Base-by-base conservation (phyloP, 2,888 invertebrate species). In the Chrysolina oricalcia region DNA sequence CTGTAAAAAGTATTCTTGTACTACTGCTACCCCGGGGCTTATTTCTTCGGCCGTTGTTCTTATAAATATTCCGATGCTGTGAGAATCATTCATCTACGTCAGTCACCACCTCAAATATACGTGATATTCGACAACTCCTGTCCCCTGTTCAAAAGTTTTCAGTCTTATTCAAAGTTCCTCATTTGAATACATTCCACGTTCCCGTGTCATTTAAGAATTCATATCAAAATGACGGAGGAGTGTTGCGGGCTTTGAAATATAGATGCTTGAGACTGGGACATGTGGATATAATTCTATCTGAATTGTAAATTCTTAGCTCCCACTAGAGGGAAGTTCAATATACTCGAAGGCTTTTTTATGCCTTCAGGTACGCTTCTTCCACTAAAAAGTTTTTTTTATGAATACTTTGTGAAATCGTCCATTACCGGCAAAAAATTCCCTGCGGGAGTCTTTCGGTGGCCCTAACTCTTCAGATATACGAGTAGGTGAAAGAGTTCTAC, bases 111-210 rank as follows among this genome's bases (percentile, higher is more conserved):
- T 35, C 35, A 35, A 35, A 35, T 35, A 35, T 35, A 35, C 35
- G 35, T 35, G 35, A 8, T 6, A 35, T 35, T 35, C 8, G 8
- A 35, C 0, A 4, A 27, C 5, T 43, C 43, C 9, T 43, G 13
- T 5, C 11, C 2, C 15, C 13, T 43, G 43, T 43, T 43, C 13
- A 15, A 35, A 35, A 35, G 35, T 35, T 35, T 35, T 8, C 35
- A 27, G 35, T 35, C 35, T 35, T 35, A 35, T 35, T 35, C 35
- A 3, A 35, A 35, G 35, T 35, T 35, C 8, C 4, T 35, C 35
- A 17, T 48, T 48, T 10, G 48, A 48, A 48, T 9, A 53, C 53
- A 53, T 53, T 53, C 53, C 53, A 13, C 21, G 53, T 53, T 23
- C 11, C n/a, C 4, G 19, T 15, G 13, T 21, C 19, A 23, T 21